Percentiles rank a stretch among this genome's conserved stretches.
These are phyloP conservation scores for Thysanoteuthis rhombus DNA, from an alignment of 2,888 invertebrate genomes.

Conservation along the genomic window DNA sequence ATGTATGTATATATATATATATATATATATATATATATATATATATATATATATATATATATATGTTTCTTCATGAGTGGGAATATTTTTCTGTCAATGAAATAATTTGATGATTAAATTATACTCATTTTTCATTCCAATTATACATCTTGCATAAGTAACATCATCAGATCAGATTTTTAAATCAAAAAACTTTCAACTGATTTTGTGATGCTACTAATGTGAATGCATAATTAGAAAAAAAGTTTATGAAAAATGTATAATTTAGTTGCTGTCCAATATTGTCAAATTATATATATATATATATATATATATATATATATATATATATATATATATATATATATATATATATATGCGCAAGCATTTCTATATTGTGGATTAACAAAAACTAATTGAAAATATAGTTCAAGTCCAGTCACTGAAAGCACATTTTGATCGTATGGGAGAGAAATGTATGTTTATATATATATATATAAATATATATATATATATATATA, in stretches of 20 bases:
- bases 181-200: no score
- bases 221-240: no score
- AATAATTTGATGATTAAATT: no score
- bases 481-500: neutral
- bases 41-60: neutral
- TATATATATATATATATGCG: neutral
- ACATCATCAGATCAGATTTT: no score
- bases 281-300: slow-evolving; percentile 12
- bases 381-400: neutral
- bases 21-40: neutral
- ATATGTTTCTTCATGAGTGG: neutral
- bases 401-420: neutral
- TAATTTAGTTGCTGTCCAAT: no score
- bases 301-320: neutral
- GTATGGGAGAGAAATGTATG: no score
- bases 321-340: neutral
- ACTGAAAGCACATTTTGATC: no score
- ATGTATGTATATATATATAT: slow-evolving; percentile 12
- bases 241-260: no score
- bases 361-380: neutral
- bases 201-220: no score
- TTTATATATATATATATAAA: neutral
- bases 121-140: no score
- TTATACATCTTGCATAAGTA: no score
- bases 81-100: no score